phyloP scores from a whole-genome alignment of 2,113 vertebrate genomes.

The Corydoras sp. region DNA sequence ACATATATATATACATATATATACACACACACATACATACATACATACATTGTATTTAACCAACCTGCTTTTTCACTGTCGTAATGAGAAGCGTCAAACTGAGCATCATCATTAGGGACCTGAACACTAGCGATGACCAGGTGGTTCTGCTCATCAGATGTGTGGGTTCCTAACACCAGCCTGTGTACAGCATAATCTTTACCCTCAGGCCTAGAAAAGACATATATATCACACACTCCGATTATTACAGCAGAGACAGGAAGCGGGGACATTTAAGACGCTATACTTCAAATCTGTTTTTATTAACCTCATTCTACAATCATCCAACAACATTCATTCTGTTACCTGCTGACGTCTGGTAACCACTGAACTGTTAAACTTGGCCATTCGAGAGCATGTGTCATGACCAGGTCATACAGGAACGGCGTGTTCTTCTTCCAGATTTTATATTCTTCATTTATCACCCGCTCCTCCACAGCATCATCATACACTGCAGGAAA shows the following conservation, averaged over 20 bases:
- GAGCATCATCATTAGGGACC: constrained; percentile 85
- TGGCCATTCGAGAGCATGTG: constrained; percentile 87
- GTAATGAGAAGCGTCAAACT: constrained; percentile 78
- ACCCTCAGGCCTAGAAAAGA: constrained; percentile 77
- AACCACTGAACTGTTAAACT: constrained; percentile 91
- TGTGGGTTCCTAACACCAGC: constrained; percentile 87
- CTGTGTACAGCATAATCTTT: constrained; percentile 86
- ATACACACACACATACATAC: not conserved
- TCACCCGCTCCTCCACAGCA: constrained; percentile 85
- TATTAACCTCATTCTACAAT: no score
- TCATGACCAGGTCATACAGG: constrained; percentile 87
- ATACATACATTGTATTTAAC: not conserved
- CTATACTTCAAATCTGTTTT: no score
- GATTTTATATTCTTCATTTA: constrained; percentile 91
- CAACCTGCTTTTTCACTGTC: not conserved
- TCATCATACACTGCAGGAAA: constrained; percentile 76
- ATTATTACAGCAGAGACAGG: no score
- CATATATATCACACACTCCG: not conserved
- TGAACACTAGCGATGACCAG: constrained; percentile 80
- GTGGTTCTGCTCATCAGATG: constrained; percentile 70
- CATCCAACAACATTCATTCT: not conserved
- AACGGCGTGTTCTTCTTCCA: constrained; percentile 95
- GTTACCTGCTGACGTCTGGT: constrained; percentile 84
- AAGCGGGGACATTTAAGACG: no score
- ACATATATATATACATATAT: not conserved